Evolutionary conservation across 2,113 vertebrate genomes (phyloP).

Genomic region (Turdus rufiventris): DNA sequence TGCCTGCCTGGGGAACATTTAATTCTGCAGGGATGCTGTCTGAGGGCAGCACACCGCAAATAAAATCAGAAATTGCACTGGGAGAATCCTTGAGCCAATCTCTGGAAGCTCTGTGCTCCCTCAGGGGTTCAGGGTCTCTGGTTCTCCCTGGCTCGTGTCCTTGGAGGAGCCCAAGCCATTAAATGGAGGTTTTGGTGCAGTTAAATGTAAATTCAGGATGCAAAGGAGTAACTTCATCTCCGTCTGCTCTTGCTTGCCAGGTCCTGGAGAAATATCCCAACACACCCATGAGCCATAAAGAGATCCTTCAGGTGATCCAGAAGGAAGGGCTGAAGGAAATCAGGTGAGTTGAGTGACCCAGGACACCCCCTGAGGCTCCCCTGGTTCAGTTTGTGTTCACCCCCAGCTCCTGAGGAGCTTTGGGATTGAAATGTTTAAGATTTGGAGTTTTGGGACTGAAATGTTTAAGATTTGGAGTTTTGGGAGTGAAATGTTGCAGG

Average conservation of each 20-base stretch:
- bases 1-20: accelerated
- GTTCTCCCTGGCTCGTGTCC: background rate
- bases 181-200: background rate
- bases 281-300: conserved; percentile 99
- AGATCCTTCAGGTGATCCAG: conserved; percentile 98
- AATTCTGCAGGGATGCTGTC: accelerated
- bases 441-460: background rate
- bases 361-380: background rate
- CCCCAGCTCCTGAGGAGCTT: background rate
- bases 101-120: too few species aligned
- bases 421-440: background rate
- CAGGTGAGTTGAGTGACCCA: conserved; percentile 77
- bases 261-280: conserved; percentile 98
- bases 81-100: too few species aligned
- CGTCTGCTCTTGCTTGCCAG: conserved; percentile 65
- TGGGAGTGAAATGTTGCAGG: background rate
- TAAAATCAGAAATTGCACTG: background rate
- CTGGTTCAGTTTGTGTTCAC: background rate
- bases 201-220: accelerated
- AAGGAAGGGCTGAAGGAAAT: conserved; percentile 96
- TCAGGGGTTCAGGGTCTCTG: too few species aligned
- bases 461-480: background rate
- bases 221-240: background rate
- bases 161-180: background rate
- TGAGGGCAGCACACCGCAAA: background rate